phyloP scores from a whole-genome alignment of 1,140 invertebrate genomes.

The Sinonovacula constricta region DNA sequence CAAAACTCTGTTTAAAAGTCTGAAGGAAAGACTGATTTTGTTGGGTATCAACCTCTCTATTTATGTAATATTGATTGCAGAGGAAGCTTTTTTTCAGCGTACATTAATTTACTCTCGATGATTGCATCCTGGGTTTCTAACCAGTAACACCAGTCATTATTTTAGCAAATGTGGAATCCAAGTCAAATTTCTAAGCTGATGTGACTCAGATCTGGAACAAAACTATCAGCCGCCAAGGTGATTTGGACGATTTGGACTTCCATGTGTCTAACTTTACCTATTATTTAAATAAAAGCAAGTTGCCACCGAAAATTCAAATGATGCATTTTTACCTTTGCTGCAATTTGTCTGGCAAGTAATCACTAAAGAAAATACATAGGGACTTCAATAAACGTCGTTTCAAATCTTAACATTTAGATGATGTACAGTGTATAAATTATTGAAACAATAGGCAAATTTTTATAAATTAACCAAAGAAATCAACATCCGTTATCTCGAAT shows the following conservation, averaged over 20 bases:
- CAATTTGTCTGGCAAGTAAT: constrained; percentile 11
- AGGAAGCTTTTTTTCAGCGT: constrained; percentile 2
- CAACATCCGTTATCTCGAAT: no score
- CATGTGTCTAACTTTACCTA: constrained; percentile 2
- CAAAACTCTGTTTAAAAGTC: neutral
- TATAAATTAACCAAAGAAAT: no score
- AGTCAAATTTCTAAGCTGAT: constrained; percentile 9
- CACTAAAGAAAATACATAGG: no score
- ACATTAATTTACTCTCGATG: constrained; percentile 15
- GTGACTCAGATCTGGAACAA: constrained; percentile 8
- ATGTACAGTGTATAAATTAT: no score
- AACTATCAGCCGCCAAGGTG: neutral
- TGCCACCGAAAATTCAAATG: constrained; percentile 13
- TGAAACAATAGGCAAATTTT: no score
- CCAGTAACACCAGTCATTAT: constrained; percentile 5
- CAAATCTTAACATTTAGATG: no score
- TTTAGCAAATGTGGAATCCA: neutral
- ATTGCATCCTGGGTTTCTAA: constrained; percentile 15
- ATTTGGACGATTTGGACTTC: neutral
- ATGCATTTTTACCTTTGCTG: constrained; percentile 7
- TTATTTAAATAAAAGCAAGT: constrained; percentile 1
- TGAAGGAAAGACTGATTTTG: neutral
- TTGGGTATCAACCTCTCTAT: constrained; percentile 1
- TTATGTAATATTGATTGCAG: neutral
- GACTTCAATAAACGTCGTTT: no score